Base-by-base conservation (phyloP, 1,140 invertebrate species). In the Apolygus lucorum region DNA sequence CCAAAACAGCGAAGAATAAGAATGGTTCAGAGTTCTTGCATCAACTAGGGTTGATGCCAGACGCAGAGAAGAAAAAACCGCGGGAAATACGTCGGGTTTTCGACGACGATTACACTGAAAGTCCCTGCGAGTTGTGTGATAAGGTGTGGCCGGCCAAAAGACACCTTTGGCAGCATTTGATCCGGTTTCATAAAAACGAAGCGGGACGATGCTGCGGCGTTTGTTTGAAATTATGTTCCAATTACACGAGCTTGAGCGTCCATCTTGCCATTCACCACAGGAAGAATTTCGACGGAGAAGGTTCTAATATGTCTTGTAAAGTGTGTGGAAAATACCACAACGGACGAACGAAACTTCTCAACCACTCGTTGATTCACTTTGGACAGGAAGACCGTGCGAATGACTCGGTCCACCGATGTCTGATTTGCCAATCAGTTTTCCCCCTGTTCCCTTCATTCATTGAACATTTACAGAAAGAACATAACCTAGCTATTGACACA, bases 111-210 rank as follows among this genome's bases (percentile, higher is more conserved):
- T 59, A 68, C 27, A 49, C 63, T 1, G 67, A 71, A 0, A 73
- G 71, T 24, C 26, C 78, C 0, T 86, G 85, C 71, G 83, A 85
- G 68, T 82, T 85, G 0, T 86, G 85, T 70, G 81, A 80, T 0
- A 86, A 86, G 74, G 81, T 80, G 22, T 86, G 84, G 84, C 83
- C 84, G 0, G 83, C 82, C 0, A 84, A 84, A 70, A 84, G 84
- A 72, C 84, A 85, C 71, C 74, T 85, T 0, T 86, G 85, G 85
- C 84, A 86, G 73, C 85, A 86, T 74, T 76, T 86, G 24, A 86
- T 86, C 28, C 76, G 85, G 8, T 85, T 84, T 72, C 85, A 86
- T 75, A 79, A 82, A 28, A 75, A 77, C 1, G 82, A 83, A 69
- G 84, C 84, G 0, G 83, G 83, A 0, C 83, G 84, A 0, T 83